A percentile compares a stretch with the other conserved stretches of the same genome.
These are phyloP conservation scores for Anguilla obscura DNA, from an alignment of 2,797 vertebrate species.

Conservation along the genomic window DNA sequence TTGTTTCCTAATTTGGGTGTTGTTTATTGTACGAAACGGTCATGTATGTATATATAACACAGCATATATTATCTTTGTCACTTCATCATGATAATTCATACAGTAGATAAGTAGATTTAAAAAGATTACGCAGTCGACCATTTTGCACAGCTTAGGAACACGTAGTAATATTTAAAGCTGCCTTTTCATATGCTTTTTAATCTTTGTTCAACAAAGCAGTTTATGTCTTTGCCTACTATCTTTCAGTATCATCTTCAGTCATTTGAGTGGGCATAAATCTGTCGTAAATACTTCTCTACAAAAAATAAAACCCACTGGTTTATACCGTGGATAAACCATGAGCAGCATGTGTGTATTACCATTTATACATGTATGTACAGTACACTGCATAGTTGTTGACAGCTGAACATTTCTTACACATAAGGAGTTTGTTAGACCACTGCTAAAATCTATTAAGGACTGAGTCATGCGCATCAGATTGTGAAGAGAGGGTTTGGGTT, in stretches of 20 bases:
- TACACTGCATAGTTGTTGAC: neutral
- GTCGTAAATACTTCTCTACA: neutral
- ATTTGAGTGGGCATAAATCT: neutral
- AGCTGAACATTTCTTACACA: neutral
- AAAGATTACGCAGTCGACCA: slow-evolving; percentile 16
- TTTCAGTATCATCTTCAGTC: neutral
- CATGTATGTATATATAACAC: neutral
- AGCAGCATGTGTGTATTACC: neutral
- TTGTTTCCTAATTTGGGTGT: neutral
- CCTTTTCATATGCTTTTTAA: slow-evolving; percentile 22
- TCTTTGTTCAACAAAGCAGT: neutral
- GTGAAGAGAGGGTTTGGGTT: no score
- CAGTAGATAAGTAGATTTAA: slow-evolving; percentile 12
- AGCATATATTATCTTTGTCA: neutral
- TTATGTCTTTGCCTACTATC: neutral
- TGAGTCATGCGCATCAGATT: no score
- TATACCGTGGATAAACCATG: neutral
- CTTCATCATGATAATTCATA: neutral
- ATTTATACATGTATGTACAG: neutral
- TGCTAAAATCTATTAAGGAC: no score
- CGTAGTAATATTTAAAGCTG: neutral
- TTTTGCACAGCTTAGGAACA: slow-evolving; percentile 21
- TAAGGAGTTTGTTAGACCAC: no score
- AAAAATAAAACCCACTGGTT: neutral
- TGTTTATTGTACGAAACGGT: neutral